Evolutionary conservation across 2,797 vertebrate species (phyloP).

Genomic region (Cryptoblepharus egeriae): DNA sequence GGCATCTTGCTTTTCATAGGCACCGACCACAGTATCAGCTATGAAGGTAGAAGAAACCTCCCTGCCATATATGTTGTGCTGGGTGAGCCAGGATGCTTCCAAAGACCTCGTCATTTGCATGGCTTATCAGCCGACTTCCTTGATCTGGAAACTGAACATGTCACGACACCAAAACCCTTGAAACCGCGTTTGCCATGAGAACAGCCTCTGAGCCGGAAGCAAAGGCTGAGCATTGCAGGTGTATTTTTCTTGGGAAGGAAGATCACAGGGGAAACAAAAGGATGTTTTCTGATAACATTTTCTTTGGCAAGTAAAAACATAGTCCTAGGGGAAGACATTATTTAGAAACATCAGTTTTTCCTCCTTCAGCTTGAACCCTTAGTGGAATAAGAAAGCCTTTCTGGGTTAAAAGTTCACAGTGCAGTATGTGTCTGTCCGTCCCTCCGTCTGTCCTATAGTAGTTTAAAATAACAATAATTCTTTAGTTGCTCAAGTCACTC

Average conservation of each 20-base stretch:
- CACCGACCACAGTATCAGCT: neutral
- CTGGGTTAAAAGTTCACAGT: constrained; percentile 72
- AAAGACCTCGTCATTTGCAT: neutral
- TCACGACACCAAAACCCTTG: constrained; percentile 63
- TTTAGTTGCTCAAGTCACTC: constrained; percentile 20
- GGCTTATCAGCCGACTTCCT: constrained; percentile 41
- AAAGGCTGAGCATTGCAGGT: constrained; percentile 75
- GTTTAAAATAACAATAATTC: constrained; percentile 54
- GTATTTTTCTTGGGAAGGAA: constrained; percentile 82
- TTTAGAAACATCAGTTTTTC: constrained; percentile 80
- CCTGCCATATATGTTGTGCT: neutral
- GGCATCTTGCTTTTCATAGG: neutral
- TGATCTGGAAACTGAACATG: constrained; percentile 38
- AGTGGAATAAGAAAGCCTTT: constrained; percentile 50
- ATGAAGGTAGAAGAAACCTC: neutral
- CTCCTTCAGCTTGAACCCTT: constrained; percentile 71
- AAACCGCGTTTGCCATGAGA: constrained; percentile 49
- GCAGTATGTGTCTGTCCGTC: constrained; percentile 20
- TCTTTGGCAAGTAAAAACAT: constrained; percentile 76
- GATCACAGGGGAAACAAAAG: constrained; percentile 80
- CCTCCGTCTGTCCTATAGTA: neutral
- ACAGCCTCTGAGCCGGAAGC: constrained; percentile 38
- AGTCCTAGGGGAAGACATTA: constrained; percentile 77
- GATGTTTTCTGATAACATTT: constrained; percentile 71
- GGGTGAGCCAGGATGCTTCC: neutral